Conservation (phyloP, 2,113 vertebrate species). For the Platichthys stellatus region DNA sequence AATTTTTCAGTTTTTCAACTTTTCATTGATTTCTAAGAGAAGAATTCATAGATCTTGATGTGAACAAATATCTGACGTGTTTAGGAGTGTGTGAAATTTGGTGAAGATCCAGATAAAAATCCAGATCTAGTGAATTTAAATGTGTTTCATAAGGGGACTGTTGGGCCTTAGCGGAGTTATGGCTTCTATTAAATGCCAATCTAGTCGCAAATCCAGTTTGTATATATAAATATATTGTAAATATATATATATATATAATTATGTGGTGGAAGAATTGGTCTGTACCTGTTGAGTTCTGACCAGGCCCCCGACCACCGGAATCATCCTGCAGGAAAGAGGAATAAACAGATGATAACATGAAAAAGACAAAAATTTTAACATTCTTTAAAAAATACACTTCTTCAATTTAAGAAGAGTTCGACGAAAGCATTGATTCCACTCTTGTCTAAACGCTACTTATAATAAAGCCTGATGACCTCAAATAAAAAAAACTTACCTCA, state of each 20-base stretch:
- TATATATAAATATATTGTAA: no score
- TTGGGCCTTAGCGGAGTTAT: no score
- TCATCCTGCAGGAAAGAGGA: slow-evolving; percentile 87
- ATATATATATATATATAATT: background rate
- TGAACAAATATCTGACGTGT: no score
- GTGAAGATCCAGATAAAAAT: no score
- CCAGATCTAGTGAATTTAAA: no score
- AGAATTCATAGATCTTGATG: no score
- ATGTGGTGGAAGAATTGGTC: background rate
- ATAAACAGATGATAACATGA: background rate
- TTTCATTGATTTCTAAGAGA: no score
- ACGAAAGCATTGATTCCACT: background rate
- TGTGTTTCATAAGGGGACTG: background rate
- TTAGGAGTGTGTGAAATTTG: no score
- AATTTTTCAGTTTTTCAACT: no score
- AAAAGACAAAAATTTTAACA: background rate
- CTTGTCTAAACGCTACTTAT: background rate
- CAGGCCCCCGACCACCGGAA: slow-evolving; percentile 87
- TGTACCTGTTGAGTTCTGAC: slow-evolving; percentile 89
- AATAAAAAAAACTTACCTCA: slow-evolving; percentile 76
- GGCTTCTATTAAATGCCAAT: no score
- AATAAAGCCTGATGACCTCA: background rate
- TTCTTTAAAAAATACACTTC: background rate
- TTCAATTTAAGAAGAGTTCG: background rate
- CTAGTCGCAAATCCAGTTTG: background rate